Conservation (phyloP, 1,140 invertebrate genomes). For the Eulimnadia texana region DNA sequence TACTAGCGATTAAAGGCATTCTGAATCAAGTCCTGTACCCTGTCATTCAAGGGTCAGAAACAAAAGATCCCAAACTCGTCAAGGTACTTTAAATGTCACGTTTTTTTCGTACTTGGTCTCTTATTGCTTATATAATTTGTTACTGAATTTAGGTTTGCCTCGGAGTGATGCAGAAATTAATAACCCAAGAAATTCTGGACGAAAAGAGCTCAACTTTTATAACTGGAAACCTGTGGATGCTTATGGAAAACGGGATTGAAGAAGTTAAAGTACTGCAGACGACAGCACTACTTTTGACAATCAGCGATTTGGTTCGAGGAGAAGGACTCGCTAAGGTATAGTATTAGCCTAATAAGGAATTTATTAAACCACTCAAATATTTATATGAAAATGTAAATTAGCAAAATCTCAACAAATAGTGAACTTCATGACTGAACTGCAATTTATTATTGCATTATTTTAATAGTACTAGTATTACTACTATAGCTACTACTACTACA, state of each 20-base stretch:
- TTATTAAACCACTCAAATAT: too few relatives aligned
- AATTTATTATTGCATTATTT: too few relatives aligned
- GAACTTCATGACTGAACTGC: too few relatives aligned
- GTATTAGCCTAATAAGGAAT: not conserved
- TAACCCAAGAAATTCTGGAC: conserved; percentile 67
- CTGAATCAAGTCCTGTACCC: conserved; percentile 87
- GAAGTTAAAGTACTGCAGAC: conserved; percentile 95
- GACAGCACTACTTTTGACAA: conserved; percentile 82
- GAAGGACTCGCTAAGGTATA: conserved; percentile 76
- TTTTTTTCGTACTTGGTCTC: not conserved
- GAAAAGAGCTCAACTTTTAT: conserved; percentile 80
- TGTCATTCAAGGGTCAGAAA: conserved; percentile 94
- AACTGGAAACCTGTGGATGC: conserved; percentile 78
- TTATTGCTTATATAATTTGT: not conserved
- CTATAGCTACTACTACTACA: too few relatives aligned
- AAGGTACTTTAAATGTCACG: conserved; percentile 39
- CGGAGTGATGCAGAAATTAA: conserved; percentile 70
- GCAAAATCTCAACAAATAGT: too few relatives aligned
- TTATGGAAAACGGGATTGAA: conserved; percentile 83
- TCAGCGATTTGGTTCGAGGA: conserved; percentile 82
- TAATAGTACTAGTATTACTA: too few relatives aligned
- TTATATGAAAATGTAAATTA: too few relatives aligned
- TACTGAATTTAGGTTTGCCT: conserved; percentile 57
- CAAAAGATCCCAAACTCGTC: conserved; percentile 91
- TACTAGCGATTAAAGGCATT: conserved; percentile 58